phyloP scores from a whole-genome alignment of 23 tunicate species.

The Aplidium turbinatum region DNA sequence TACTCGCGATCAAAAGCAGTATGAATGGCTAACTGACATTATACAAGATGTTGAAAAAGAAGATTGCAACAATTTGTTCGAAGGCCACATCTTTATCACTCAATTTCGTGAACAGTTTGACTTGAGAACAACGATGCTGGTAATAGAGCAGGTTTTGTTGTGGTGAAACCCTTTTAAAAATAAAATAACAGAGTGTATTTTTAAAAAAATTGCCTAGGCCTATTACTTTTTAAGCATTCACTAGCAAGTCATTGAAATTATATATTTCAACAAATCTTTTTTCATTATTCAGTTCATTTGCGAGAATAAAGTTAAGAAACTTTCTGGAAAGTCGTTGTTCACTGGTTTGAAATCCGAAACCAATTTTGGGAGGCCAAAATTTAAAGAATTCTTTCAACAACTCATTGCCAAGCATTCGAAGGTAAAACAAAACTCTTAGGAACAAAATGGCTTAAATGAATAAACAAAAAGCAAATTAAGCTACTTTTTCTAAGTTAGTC shows the following conservation, averaged over 20 bases:
- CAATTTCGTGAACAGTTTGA: constrained; percentile 71
- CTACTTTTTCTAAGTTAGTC: neutral
- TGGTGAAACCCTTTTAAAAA: neutral
- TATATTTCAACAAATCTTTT: neutral
- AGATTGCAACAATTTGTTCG: constrained; percentile 26
- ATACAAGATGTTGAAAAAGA: constrained; percentile 56
- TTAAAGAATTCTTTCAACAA: constrained; percentile 42
- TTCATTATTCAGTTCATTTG: constrained; percentile 63
- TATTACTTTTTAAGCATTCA: too few relatives aligned
- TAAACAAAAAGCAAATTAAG: neutral
- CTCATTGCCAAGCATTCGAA: constrained; percentile 27
- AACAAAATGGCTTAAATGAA: neutral
- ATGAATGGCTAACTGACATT: constrained; percentile 93
- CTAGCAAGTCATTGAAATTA: neutral
- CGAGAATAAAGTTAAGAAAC: constrained; percentile 70
- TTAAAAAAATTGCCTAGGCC: neutral
- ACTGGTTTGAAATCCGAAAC: constrained; percentile 89
- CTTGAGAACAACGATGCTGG: constrained; percentile 89
- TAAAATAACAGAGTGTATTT: neutral
- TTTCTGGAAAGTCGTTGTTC: constrained; percentile 73
- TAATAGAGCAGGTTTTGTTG: neutral
- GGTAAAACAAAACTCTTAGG: neutral
- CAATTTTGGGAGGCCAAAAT: constrained; percentile 92
- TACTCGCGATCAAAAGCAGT: constrained; percentile 84
- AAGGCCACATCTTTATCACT: constrained; percentile 79